Evolutionary conservation across 2,888 invertebrate genomes (phyloP).

Genomic region (Holacanthella duospinosa): DNA sequence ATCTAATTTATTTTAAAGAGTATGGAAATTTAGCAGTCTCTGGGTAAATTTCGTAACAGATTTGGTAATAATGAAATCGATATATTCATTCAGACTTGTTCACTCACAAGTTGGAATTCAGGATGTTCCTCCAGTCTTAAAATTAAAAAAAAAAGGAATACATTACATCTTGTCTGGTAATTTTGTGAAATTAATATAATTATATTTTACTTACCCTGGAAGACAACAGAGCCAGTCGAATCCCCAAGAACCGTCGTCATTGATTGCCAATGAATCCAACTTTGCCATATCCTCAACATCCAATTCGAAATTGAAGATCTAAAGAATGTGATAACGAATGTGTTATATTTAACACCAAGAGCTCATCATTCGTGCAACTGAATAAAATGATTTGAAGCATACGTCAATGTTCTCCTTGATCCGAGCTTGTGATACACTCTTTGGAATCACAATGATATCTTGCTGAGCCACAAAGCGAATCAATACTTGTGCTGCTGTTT

Average conservation of each 20-base stretch:
- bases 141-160: background rate
- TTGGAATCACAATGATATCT: slow-evolving; percentile 67
- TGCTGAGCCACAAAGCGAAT: slow-evolving; percentile 61
- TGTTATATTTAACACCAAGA: too few species aligned
- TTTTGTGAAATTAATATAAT: background rate
- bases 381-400: slow-evolving; percentile 9
- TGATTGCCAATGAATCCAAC: slow-evolving; percentile 54
- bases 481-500: slow-evolving; percentile 64
- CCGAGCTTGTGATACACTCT: slow-evolving; percentile 62
- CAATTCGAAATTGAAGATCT: slow-evolving; percentile 60
- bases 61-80: too few species aligned
- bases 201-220: background rate
- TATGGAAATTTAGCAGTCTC: too few species aligned
- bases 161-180: background rate
- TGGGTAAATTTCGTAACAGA: too few species aligned
- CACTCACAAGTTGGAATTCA: background rate
- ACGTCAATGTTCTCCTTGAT: slow-evolving; percentile 65
- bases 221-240: slow-evolving; percentile 14
- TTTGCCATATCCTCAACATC: slow-evolving; percentile 52
- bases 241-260: slow-evolving; percentile 39
- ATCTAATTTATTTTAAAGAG: too few species aligned
- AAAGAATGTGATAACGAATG: too few species aligned
- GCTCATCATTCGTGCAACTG: too few species aligned
- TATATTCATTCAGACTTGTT: background rate
- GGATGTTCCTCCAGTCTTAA: background rate